phyloP scores from a whole-genome alignment of 2,888 invertebrate genomes.

The Parnassius orleans region DNA sequence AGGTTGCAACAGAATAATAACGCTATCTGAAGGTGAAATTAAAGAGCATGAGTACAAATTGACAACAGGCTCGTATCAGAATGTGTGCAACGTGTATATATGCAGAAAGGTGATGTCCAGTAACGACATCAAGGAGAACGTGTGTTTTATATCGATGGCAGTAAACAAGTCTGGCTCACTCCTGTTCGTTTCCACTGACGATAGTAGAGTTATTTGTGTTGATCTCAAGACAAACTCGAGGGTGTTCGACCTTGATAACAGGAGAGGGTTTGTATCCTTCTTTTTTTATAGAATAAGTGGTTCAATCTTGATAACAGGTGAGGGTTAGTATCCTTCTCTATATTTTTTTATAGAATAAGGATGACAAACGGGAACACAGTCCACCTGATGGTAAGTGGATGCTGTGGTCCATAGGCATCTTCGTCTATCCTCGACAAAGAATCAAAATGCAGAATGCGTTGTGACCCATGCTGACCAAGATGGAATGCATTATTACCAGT shows the following conservation, averaged over 20 bases:
- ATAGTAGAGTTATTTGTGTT: constrained; percentile 64
- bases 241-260: constrained; percentile 66
- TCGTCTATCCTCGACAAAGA: too few relatives aligned
- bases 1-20: constrained; percentile 68
- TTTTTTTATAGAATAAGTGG: constrained; percentile 32
- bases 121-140: constrained; percentile 53
- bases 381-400: too few relatives aligned
- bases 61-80: constrained; percentile 40
- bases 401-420: too few relatives aligned
- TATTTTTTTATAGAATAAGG: constrained; percentile 25
- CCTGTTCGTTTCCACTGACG: constrained; percentile 69
- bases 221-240: constrained; percentile 61
- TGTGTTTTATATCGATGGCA: constrained; percentile 58
- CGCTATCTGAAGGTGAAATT: constrained; percentile 59
- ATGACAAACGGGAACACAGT: too few relatives aligned
- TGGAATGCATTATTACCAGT: too few relatives aligned
- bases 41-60: constrained; percentile 56
- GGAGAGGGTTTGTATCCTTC: constrained; percentile 56
- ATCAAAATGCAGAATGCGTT: too few relatives aligned
- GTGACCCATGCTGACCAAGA: too few relatives aligned
- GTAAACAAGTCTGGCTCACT: constrained; percentile 66
- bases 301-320: constrained; percentile 70
- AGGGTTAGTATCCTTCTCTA: constrained; percentile 49
- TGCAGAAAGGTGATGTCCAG: constrained; percentile 50
- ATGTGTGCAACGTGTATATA: constrained; percentile 45